These are phyloP conservation scores for Dinomys branickii DNA, from an alignment of 2,113 vertebrate species.

Conservation along the genomic window DNA sequence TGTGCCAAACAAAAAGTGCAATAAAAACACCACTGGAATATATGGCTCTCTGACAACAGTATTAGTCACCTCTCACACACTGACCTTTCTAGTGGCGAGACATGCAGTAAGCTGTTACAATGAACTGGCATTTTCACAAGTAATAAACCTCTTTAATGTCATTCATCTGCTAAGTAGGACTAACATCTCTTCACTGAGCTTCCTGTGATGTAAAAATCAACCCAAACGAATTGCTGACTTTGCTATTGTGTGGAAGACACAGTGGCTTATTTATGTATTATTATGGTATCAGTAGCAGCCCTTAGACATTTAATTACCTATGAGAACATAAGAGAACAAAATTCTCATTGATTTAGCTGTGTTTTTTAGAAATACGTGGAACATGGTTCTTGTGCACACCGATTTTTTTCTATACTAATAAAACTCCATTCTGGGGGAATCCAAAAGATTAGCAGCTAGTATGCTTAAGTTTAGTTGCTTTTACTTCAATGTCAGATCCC, in stretches of 20 bases:
- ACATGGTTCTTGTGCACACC: neutral
- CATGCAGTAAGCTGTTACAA: constrained; percentile 78
- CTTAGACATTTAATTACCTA: neutral
- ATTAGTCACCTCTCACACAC: constrained; percentile 80
- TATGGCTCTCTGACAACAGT: constrained; percentile 73
- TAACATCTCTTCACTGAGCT: constrained; percentile 54
- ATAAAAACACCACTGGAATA: constrained; percentile 82
- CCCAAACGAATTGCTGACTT: neutral
- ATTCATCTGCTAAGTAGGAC: constrained; percentile 71
- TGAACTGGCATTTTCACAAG: constrained; percentile 75
- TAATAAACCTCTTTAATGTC: constrained; percentile 78
- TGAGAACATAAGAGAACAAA: neutral
- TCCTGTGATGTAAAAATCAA: constrained; percentile 45
- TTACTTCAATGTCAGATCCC: neutral
- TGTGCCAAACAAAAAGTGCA: constrained; percentile 77
- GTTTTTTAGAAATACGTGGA: neutral
- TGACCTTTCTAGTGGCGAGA: constrained; percentile 82
- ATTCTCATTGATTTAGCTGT: neutral
- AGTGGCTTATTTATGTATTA: constrained; percentile 42
- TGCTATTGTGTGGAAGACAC: neutral
- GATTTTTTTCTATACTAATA: neutral
- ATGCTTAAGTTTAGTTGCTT: neutral
- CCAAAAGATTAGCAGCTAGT: neutral
- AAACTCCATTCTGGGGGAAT: neutral
- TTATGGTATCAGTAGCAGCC: neutral